Percentiles rank a stretch among this genome's conserved stretches.
These are phyloP conservation scores for Malaclemys terrapin DNA, from an alignment of 2,113 vertebrate species.

Conservation along the genomic window DNA sequence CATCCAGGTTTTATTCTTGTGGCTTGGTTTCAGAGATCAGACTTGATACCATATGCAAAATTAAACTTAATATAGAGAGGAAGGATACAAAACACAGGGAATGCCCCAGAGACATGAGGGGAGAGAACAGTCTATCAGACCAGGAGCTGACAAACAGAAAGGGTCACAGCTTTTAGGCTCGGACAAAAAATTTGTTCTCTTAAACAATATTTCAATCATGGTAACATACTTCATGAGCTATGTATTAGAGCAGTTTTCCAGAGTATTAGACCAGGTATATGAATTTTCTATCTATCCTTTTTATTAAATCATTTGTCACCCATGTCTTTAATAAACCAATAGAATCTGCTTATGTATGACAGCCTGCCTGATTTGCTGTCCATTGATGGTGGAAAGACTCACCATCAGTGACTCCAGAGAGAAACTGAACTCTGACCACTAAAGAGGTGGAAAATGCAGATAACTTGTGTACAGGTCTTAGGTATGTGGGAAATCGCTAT, in stretches of 20 bases:
- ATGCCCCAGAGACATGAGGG: neutral
- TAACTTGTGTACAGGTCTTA: neutral
- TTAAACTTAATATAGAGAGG: neutral
- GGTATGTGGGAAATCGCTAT: rapidly evolving
- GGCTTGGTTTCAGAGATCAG: neutral
- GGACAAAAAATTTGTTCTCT: neutral
- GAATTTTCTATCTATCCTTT: neutral
- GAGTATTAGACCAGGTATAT: neutral
- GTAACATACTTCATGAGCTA: neutral
- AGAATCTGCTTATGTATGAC: neutral
- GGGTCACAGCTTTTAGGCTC: neutral
- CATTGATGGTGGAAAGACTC: neutral
- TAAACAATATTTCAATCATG: neutral
- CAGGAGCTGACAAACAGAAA: neutral
- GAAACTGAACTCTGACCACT: neutral
- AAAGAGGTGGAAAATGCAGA: neutral
- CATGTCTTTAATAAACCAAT: neutral
- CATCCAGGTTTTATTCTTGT: neutral
- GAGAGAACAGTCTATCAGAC: neutral
- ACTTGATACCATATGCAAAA: neutral
- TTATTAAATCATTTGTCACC: neutral
- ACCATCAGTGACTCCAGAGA: neutral
- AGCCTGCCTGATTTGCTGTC: rapidly evolving
- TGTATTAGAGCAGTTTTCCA: neutral
- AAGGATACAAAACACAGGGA: neutral